Conservation (phyloP, 2,888 invertebrate genomes). For the Mythimna vitellina region DNA sequence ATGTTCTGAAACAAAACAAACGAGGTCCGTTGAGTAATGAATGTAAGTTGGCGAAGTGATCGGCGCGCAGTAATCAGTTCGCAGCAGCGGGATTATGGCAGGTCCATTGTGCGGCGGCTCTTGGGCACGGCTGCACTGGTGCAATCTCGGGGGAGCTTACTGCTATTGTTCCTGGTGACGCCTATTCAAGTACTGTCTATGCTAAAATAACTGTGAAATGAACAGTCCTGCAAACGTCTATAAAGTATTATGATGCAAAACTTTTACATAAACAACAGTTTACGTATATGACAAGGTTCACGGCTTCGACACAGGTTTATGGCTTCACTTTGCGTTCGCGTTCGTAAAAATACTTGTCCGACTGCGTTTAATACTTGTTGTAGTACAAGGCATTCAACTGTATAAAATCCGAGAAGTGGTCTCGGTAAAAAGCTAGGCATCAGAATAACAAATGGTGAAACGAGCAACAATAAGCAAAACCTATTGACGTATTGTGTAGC, state of each 20-base stretch:
- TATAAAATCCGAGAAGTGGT: slow-evolving; percentile 61
- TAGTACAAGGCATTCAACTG: slow-evolving; percentile 65
- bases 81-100: slow-evolving; percentile 74
- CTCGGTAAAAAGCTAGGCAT: slow-evolving; percentile 66
- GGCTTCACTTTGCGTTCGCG: slow-evolving; percentile 73
- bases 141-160: slow-evolving; percentile 77
- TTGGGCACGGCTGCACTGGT: slow-evolving; percentile 67
- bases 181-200: slow-evolving; percentile 67
- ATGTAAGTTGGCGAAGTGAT: slow-evolving; percentile 47
- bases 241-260: slow-evolving; percentile 37
- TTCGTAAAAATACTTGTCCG: slow-evolving; percentile 67
- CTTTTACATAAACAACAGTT: slow-evolving; percentile 51
- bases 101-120: slow-evolving; percentile 75
- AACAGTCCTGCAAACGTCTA: slow-evolving; percentile 21
- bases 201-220: slow-evolving; percentile 56
- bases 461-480: slow-evolving; percentile 77
- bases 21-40: slow-evolving; percentile 52
- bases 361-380: slow-evolving; percentile 58
- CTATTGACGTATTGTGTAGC: slow-evolving; percentile 77
- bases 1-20: slow-evolving; percentile 87
- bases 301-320: slow-evolving; percentile 68
- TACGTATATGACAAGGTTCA: slow-evolving; percentile 68
- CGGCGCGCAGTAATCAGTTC: slow-evolving; percentile 73
- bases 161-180: slow-evolving; percentile 76
- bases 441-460: slow-evolving; percentile 76